These are phyloP conservation scores for Bradypodion pumilum DNA, from an alignment of 2,797 vertebrate genomes.

Conservation along the genomic window DNA sequence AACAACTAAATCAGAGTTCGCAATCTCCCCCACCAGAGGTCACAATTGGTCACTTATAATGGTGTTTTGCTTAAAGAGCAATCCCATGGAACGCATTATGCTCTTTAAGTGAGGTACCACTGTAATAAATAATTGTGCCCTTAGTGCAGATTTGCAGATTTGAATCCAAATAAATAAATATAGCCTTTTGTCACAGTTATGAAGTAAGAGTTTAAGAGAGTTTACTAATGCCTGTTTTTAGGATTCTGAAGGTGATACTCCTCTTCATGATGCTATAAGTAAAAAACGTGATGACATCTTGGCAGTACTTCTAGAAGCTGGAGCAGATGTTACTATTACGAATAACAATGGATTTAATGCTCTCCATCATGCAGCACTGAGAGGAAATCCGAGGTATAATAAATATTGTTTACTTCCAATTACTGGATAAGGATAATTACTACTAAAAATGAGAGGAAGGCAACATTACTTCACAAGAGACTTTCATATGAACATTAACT, in stretches of 20 bases:
- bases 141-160: neutral
- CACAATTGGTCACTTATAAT: no score
- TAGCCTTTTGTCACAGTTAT: neutral
- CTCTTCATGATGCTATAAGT: constrained; percentile 98
- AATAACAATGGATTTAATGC: constrained; percentile 99
- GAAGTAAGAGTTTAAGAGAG: neutral
- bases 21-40: no score
- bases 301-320: constrained; percentile 94
- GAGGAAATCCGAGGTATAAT: constrained; percentile 96
- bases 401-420: constrained; percentile 12
- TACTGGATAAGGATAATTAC: neutral
- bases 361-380: constrained; percentile 94
- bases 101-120: no score
- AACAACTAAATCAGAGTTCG: no score
- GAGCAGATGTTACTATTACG: constrained; percentile 97
- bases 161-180: neutral
- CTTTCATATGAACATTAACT: neutral
- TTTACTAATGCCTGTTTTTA: constrained; percentile 61
- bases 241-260: constrained; percentile 99
- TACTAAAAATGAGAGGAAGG: no score
- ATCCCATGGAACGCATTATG: no score
- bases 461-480: neutral
- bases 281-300: constrained; percentile 99
- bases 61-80: no score
- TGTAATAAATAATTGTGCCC: neutral